These are phyloP conservation scores for Sturnus vulgaris DNA, from an alignment of 2,113 vertebrate genomes.

Conservation along the genomic window DNA sequence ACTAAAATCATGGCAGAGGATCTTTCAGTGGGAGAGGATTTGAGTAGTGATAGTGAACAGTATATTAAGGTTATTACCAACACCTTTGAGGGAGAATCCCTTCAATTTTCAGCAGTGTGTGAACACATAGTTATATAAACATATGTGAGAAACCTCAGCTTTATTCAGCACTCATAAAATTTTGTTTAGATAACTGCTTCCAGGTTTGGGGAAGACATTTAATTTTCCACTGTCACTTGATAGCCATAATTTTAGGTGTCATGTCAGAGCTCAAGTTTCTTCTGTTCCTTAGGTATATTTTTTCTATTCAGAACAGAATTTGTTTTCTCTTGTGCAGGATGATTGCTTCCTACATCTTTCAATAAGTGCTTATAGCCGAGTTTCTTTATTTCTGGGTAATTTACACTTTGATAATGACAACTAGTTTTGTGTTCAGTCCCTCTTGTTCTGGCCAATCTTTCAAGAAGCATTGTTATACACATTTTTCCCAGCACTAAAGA, in stretches of 20 bases:
- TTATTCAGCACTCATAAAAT: not conserved
- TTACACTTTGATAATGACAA: not conserved
- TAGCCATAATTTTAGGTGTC: not conserved
- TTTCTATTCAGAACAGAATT: not conserved
- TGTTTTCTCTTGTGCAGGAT: not conserved
- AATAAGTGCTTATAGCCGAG: not conserved
- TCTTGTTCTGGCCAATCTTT: not conserved
- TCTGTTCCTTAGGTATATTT: not conserved
- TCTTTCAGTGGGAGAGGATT: not conserved
- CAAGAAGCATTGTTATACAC: not conserved
- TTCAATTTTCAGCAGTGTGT: not conserved
- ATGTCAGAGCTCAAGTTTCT: not conserved
- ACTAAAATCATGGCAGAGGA: not conserved
- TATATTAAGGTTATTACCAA: not conserved
- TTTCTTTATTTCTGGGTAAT: not conserved
- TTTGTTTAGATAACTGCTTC: not conserved
- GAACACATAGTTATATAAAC: not conserved
- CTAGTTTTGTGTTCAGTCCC: not conserved
- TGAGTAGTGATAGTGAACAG: not conserved
- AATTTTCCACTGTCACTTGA: not conserved
- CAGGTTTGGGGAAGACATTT: not conserved
- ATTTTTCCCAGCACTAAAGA: not conserved
- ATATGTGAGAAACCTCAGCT: not conserved
- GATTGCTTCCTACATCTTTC: not conserved
- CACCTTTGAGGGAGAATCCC: not conserved